Evolutionary conservation across 2,113 vertebrate species (phyloP).

Genomic region (Varanus salvator): DNA sequence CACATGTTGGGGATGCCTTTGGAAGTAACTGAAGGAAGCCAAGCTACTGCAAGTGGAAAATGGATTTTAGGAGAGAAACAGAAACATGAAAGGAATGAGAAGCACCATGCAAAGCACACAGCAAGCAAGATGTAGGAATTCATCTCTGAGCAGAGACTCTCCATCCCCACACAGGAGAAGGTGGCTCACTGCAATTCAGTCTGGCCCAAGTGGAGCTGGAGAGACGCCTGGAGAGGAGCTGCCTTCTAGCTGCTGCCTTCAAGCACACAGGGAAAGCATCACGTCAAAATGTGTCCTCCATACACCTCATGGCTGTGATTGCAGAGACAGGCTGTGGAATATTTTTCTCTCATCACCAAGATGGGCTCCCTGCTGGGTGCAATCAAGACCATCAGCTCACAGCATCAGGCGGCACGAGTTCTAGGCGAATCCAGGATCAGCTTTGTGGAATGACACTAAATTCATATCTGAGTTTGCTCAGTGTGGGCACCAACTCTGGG

Average conservation of each 20-base stretch:
- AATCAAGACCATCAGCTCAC: constrained; percentile 71
- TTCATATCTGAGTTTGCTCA: constrained; percentile 1
- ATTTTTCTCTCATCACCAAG: constrained; percentile 72
- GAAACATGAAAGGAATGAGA: neutral
- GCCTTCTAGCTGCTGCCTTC: neutral
- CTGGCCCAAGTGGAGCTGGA: neutral
- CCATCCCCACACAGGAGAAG: neutral
- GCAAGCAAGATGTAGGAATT: neutral
- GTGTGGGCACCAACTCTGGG: neutral
- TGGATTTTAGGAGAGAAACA: neutral
- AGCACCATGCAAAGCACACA: neutral
- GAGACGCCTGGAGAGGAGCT: neutral
- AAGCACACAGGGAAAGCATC: neutral
- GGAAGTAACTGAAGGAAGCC: neutral
- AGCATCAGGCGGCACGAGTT: constrained; percentile 39
- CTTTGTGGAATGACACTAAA: neutral
- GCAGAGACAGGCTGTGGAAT: constrained; percentile 66
- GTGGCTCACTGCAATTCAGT: rapidly evolving
- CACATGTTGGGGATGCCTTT: neutral
- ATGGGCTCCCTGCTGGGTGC: constrained; percentile 75
- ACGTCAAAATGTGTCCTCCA: neutral
- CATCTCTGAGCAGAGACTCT: neutral
- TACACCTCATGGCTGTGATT: constrained; percentile 38
- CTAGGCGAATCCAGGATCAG: constrained; percentile 16
- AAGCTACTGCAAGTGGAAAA: neutral